Conservation (phyloP, 2,797 vertebrate genomes). For the Halcyon badia region DNA sequence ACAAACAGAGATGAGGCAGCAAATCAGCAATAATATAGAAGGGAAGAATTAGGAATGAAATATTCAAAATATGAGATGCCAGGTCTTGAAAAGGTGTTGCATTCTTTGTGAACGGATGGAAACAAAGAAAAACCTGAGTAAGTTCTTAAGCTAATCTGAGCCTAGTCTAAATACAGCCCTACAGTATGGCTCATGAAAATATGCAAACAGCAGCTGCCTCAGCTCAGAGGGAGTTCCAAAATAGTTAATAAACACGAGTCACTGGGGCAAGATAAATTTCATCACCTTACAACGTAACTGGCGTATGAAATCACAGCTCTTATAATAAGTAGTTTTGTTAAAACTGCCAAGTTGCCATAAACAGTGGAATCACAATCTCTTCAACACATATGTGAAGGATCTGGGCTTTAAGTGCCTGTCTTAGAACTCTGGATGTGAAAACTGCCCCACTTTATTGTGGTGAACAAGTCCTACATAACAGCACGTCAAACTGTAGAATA, state of each 20-base stretch:
- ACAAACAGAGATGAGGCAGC: background rate
- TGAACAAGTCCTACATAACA: background rate
- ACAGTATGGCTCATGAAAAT: background rate
- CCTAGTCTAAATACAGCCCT: background rate
- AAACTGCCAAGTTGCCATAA: background rate
- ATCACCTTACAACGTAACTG: background rate
- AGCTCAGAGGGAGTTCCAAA: background rate
- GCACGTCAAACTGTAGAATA: background rate
- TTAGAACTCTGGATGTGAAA: background rate
- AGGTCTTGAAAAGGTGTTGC: background rate
- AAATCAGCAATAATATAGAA: background rate
- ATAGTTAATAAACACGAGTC: background rate
- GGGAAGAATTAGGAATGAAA: background rate
- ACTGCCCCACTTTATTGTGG: background rate
- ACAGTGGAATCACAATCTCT: background rate
- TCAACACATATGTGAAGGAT: background rate
- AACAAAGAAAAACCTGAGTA: background rate
- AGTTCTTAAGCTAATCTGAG: background rate
- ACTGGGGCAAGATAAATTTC: background rate
- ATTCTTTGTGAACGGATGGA: background rate
- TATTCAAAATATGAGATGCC: background rate
- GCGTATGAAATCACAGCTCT: background rate
- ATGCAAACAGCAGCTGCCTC: background rate
- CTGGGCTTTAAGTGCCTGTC: background rate
- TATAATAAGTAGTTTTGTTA: background rate